Base-by-base conservation (phyloP, 1,140 invertebrate species). In the Ceratina australensis region DNA sequence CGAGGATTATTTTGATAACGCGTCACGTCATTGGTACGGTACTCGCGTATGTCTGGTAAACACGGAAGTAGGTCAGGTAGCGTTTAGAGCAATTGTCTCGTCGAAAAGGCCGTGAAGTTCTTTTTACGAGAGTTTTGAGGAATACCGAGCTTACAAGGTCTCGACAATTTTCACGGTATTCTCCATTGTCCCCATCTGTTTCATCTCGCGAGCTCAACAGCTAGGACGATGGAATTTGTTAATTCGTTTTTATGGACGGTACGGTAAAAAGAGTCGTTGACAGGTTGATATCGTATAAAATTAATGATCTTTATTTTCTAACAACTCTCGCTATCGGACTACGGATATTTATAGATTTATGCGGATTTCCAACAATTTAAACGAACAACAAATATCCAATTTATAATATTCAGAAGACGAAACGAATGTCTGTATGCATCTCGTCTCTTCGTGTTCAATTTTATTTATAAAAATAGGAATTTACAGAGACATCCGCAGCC, bases 241-340 rank as follows among this genome's bases (percentile, higher is more conserved):
- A 42, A 42, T 5, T 42, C 33, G 5, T 0, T 10, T n/a, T 54
- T 3, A 13, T 54, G 22, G 4, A 49, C 1, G 28, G 15, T 26
- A 64, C 7, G 28, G 20, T 49, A 47, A 20, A n/a, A 16, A 18
- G n/a, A n/a, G 26, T 47, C 28, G 47, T n/a, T 68, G 15, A 28
- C 49, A 33, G 60, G 26, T 28, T 15, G 16, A 13, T 69, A 52
- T 76, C 18, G n/a, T 77, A 77, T 47, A 71, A 77, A 77, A 77
- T 61, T 71, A 77, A 77, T 52, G n/a, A 16, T 13, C 16, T 77
- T 71, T 71, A 71, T 56, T 77, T 71, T 60, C 67, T 71, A 77
- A 26, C 12, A 24, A 54, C 42, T 59, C 18, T 60, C 24, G 16
- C 33, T 68, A 15, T 42, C 10, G 10, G 33, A 42, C 33, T 10